Base-by-base conservation (phyloP, 2,888 invertebrate species). In the Leptopilina syphax region DNA sequence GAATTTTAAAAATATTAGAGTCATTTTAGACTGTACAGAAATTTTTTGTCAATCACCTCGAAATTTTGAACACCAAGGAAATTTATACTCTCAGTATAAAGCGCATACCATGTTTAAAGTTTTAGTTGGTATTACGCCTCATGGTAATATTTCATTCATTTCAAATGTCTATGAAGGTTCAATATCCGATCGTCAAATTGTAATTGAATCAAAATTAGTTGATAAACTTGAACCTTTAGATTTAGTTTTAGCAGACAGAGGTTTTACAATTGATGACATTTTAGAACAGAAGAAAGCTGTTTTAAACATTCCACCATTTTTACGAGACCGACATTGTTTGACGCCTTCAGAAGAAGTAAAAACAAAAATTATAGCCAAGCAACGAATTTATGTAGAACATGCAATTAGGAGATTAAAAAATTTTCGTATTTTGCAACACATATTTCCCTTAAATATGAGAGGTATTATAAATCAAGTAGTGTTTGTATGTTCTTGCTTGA, bases 261-360 rank as follows among this genome's bases (percentile, higher is more conserved):
- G 86, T 57, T 85, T 86, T 77, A 84, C 83, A 13, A 79, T 86
- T 70, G 76, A 77, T 34, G 85, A 85, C 77, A 34, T 84, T 34
- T 57, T 82, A 76, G 82, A 85, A 77, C 65, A 78, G 18, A 83
- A 80, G 73, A 66, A 80, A 80, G 85, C 81, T 34, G 70, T 80
- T 79, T 78, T 86, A 24, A 85, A 85, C 81, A 86, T 86, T 79
- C 83, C 85, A 44, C 82, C 86, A 54, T 86, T 86, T 82, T 84
- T 84, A 70, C 84, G 82, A 12, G 83, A 85, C 57, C 57, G 84
- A 79, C 63, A 79, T 47, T 76, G 80, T 67, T 83, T 84, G 77
- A 80, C 84, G 18, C 73, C 83, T 54, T 78, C 82, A 79, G 86
- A 86, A 67, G 84, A 85, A 79, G 83, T 85, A 4, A 41, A 81